A percentile compares a stretch with the other conserved stretches of the same genome.
phyloP scores from a whole-genome alignment of 1,140 invertebrate genomes.

The Acromyrmex charruanus region DNA sequence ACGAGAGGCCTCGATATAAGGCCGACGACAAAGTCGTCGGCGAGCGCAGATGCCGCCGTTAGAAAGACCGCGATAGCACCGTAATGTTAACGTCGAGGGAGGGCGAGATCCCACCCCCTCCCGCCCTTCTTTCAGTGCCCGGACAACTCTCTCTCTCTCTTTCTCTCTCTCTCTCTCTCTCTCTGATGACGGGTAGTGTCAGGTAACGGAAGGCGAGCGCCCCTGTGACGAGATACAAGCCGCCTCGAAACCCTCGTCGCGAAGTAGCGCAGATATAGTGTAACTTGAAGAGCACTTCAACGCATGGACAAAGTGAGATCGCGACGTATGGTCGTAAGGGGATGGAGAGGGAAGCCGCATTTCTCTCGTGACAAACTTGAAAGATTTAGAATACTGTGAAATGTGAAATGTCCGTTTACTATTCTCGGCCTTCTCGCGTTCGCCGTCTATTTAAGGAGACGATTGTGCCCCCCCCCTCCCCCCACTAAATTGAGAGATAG shows the following conservation, averaged over 20 bases:
- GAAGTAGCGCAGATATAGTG: slow-evolving; percentile 25
- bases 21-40: slow-evolving; percentile 12
- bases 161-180: background rate
- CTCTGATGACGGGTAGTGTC: slow-evolving; percentile 32
- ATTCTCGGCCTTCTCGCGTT: background rate
- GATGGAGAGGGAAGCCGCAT: too few relatives aligned
- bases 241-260: slow-evolving; percentile 51
- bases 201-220: slow-evolving; percentile 58
- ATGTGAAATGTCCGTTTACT: slow-evolving; percentile 18
- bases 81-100: slow-evolving; percentile 49
- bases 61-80: slow-evolving; percentile 35
- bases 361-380: slow-evolving; percentile 14
- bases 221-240: slow-evolving; percentile 46
- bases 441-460: slow-evolving; percentile 1
- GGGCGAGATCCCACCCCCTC: background rate
- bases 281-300: slow-evolving; percentile 40
- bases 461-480: background rate
- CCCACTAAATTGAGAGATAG: background rate
- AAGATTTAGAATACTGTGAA: slow-evolving; percentile 45
- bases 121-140: background rate
- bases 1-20: slow-evolving; percentile 37
- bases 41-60: slow-evolving; percentile 27
- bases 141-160: background rate
- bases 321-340: background rate
- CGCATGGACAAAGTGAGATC: slow-evolving; percentile 37